A percentile compares a stretch with the other conserved stretches of the same genome.
Evolutionary conservation across 1,140 invertebrate species (phyloP).

Genomic region (Drosophila serrata): DNA sequence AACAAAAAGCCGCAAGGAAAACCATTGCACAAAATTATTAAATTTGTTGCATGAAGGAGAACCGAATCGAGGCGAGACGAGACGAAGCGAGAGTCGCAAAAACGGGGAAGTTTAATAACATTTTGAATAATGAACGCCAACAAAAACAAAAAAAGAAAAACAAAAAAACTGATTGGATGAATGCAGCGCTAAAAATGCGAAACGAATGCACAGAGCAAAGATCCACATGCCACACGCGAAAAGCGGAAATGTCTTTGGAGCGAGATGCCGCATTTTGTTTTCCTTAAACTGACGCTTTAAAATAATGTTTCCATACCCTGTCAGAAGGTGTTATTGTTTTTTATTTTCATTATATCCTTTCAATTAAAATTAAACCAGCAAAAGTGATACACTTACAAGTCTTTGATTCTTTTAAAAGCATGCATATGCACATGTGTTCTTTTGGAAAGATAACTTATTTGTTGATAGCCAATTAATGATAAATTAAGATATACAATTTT

Average conservation of each 20-base stretch:
- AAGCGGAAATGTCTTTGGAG: constrained; percentile 73
- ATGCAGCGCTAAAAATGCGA: constrained; percentile 56
- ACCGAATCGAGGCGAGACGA: constrained; percentile 37
- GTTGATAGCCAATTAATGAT: too few species aligned
- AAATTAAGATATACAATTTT: too few species aligned
- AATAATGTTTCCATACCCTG: constrained; percentile 30
- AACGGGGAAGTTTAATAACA: constrained; percentile 80
- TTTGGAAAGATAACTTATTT: too few species aligned
- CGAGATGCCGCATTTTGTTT: constrained; percentile 57
- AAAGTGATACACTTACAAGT: neutral
- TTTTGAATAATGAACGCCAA: constrained; percentile 76
- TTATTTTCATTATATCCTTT: neutral
- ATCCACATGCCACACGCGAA: constrained; percentile 63
- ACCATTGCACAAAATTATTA: constrained; percentile 35
- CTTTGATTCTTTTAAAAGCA: neutral
- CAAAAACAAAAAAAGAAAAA: constrained; percentile 9
- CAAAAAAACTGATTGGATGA: constrained; percentile 27
- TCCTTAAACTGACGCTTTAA: constrained; percentile 55
- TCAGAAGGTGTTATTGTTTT: neutral
- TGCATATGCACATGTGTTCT: too few species aligned
- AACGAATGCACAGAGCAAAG: constrained; percentile 55
- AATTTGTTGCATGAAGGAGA: constrained; percentile 56
- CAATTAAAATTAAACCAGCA: neutral
- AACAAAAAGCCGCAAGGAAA: constrained; percentile 33
- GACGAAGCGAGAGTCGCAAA: constrained; percentile 30